These are phyloP conservation scores for Drosophila mayaguana DNA, from an alignment of 2,888 invertebrate species.

Conservation along the genomic window DNA sequence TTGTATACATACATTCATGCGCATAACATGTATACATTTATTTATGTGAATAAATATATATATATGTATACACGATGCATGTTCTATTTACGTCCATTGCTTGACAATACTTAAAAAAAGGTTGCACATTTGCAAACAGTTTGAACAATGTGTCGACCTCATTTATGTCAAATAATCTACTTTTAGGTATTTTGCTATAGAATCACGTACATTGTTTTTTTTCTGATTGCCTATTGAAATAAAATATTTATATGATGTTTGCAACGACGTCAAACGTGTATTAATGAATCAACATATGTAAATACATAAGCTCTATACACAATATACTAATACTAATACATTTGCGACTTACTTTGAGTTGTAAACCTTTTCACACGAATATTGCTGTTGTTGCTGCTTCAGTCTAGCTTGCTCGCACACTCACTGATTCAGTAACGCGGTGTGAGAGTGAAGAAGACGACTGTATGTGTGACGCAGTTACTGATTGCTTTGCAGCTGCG, in stretches of 20 bases:
- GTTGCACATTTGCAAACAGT: background rate
- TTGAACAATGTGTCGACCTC: background rate
- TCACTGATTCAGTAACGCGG: conserved; percentile 41
- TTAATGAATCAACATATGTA: conserved; percentile 59
- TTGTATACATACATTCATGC: conserved; percentile 9
- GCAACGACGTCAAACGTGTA: conserved; percentile 43
- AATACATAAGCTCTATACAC: conserved; percentile 10
- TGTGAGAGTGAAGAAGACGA: conserved; percentile 61
- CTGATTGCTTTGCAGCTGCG: conserved; percentile 66
- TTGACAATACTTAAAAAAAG: conserved; percentile 21
- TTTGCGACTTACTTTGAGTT: conserved; percentile 80
- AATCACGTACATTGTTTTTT: background rate
- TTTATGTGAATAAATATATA: background rate
- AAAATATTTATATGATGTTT: conserved; percentile 12
- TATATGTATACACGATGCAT: background rate
- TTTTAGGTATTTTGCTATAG: background rate
- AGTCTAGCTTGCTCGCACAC: conserved; percentile 52
- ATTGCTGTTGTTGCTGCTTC: conserved; percentile 47
- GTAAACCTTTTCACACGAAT: conserved; percentile 78
- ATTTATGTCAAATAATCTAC: conserved; percentile 1
- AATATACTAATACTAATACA: conserved; percentile 45
- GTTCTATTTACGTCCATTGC: conserved; percentile 58
- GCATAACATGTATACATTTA: conserved; percentile 3
- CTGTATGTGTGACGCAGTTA: conserved; percentile 69
- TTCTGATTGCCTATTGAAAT: conserved; percentile 6